Evolutionary conservation across 1,140 invertebrate genomes (phyloP).

Genomic region (Bathynomus jamesi): DNA sequence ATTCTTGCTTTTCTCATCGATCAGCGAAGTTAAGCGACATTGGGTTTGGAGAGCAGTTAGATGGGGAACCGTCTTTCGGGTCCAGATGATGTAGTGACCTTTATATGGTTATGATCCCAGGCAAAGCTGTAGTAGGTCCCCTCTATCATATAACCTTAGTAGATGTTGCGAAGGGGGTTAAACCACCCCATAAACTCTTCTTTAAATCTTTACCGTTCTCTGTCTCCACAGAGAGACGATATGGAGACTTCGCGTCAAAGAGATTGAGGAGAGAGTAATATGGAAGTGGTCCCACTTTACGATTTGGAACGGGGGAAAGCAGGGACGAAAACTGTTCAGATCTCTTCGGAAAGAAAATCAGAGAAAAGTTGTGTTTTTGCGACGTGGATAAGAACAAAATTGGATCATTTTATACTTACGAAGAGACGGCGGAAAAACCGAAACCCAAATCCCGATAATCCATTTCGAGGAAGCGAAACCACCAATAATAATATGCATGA

Average conservation of each 20-base stretch:
- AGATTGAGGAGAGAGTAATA: conserved; percentile 53
- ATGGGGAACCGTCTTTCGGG: no score
- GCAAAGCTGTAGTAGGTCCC: no score
- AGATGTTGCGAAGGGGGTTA: no score
- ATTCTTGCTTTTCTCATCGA: no score
- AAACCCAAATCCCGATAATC: conserved; percentile 55
- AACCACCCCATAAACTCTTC: no score
- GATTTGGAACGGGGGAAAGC: conserved; percentile 77
- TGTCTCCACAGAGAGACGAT: conserved; percentile 61
- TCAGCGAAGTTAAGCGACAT: no score
- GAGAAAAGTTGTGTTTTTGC: conserved; percentile 59
- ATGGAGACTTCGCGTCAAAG: conserved; percentile 56
- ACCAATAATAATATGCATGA: conserved; percentile 66
- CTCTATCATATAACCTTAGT: no score
- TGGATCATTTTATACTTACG: conserved; percentile 53
- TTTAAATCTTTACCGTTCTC: no score
- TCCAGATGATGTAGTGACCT: no score
- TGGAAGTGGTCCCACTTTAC: conserved; percentile 55
- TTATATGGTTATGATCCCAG: no score
- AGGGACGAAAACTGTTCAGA: conserved; percentile 60
- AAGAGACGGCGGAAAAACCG: conserved; percentile 48
- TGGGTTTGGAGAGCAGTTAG: no score
- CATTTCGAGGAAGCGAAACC: conserved; percentile 57
- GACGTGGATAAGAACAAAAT: conserved; percentile 71
- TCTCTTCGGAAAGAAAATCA: conserved; percentile 49